Evolutionary conservation across 35 echinoderm and acorn worm species (phyloP), one percentile per base, ranked within the genome.

Genomic region (Anneissia japonica): DNA sequence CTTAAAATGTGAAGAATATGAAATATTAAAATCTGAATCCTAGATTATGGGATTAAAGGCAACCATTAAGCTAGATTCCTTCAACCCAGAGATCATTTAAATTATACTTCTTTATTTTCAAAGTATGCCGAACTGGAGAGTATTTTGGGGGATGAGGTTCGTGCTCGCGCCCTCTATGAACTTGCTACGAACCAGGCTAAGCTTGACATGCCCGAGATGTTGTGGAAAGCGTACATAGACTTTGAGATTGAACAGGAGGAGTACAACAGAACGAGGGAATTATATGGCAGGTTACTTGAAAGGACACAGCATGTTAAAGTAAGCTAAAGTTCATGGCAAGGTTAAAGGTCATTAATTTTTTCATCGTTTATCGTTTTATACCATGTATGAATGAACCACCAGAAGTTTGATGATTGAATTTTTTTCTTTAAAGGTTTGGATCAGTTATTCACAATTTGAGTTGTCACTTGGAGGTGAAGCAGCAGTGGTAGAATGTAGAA

Each of bases 221-320:
- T 97, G 39, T 97, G 91, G 95, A 97, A 93, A 74, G 92, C 95
- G 46, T 97, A 93, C 91, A 97, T 97, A 35, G 96, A 99, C 84
- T 99, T 94, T 92, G 96, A 99, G 78, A 88, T 99, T 79, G 96
- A 99, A 73, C 96, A 99, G 41, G 96, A 99, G 36, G 96, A 99
- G 35, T 99, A 91, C 55, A 83, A 92, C n/a, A 99, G 82, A 29
- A 91, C 96, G 34, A 86, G 96, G 32, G 87, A 37, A 11, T 76
- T 99, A 11, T 99, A 99, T 80, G 83, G 86, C 32, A 94, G 96
- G 72, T 85, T 94, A 79, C 87, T 99, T 30, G 92, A 99, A 83
- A 82, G 96, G 75, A 99, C 96, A 34, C 96, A 99, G 46, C 96
- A 99, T 74, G 96, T 99, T 33, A 99, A 99, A 91, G 95, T 98